These are phyloP conservation scores for Pomatostomus ruficeps DNA, from an alignment of 2,113 vertebrate genomes.

Conservation along the genomic window DNA sequence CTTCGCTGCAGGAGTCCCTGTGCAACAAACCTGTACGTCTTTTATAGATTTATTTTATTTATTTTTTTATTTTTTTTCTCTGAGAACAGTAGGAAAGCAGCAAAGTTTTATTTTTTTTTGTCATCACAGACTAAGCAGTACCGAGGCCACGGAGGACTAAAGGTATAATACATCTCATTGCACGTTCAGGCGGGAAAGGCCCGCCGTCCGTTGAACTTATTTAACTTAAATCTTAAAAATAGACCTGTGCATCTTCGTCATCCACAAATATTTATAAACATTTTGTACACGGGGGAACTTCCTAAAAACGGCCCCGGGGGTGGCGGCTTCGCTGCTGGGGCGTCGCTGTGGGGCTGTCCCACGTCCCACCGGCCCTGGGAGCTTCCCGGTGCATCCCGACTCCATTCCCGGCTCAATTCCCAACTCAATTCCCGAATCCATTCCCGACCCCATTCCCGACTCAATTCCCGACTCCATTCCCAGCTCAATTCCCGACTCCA, in stretches of 20 bases:
- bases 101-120: no score
- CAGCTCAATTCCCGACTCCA: rapidly evolving
- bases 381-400: neutral
- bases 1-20: constrained; percentile 19
- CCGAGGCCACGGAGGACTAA: constrained; percentile 29
- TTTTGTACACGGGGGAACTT: constrained; percentile 56
- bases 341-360: neutral
- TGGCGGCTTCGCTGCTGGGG: neutral
- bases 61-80: constrained; percentile 41
- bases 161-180: constrained; percentile 50
- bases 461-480: rapidly evolving
- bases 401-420: neutral
- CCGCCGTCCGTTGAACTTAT: constrained; percentile 37
- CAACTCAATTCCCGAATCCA: rapidly evolving
- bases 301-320: neutral
- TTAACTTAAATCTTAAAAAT: constrained; percentile 66
- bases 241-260: constrained; percentile 64
- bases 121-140: constrained; percentile 60
- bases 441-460: rapidly evolving
- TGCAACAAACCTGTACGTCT: constrained; percentile 23
- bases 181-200: constrained; percentile 53
- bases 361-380: neutral
- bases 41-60: neutral
- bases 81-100: constrained; percentile 54
- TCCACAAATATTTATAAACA: constrained; percentile 68